A percentile compares a stretch with the other conserved stretches of the same genome.
Evolutionary conservation across 2,888 invertebrate genomes (phyloP).

Genomic region (Phaonia tiefii): DNA sequence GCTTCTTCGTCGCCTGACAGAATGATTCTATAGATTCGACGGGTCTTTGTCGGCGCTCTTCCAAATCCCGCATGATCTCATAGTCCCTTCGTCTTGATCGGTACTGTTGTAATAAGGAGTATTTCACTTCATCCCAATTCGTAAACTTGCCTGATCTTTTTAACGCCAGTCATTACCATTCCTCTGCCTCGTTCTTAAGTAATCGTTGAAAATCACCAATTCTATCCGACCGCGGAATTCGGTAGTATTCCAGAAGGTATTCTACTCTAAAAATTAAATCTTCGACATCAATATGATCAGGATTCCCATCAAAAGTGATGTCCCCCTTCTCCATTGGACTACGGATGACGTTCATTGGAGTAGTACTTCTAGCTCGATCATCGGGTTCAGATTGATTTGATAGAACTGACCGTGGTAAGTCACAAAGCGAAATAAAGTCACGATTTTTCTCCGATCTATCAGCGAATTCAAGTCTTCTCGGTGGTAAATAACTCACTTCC

Average conservation of each 20-base stretch:
- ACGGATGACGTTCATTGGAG: too few relatives aligned
- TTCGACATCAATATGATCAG: background rate
- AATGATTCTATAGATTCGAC: slow-evolving; percentile 14
- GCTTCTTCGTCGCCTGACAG: slow-evolving; percentile 32
- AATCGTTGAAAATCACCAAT: slow-evolving; percentile 10
- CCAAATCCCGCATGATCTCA: slow-evolving; percentile 27
- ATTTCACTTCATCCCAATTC: slow-evolving; percentile 1
- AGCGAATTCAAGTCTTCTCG: too few relatives aligned
- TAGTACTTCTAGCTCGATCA: too few relatives aligned
- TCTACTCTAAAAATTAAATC: slow-evolving; percentile 6
- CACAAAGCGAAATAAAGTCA: too few relatives aligned
- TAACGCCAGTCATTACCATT: slow-evolving; percentile 33
- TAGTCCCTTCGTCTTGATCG: too few relatives aligned
- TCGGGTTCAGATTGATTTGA: too few relatives aligned
- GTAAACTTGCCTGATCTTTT: background rate
- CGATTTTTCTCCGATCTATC: too few relatives aligned
- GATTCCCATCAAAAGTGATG: too few relatives aligned
- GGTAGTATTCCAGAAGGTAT: background rate
- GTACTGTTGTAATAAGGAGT: background rate
- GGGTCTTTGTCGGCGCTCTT: slow-evolving; percentile 19
- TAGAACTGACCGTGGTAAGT: too few relatives aligned
- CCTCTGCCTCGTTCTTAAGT: background rate
- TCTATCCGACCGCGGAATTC: too few relatives aligned
- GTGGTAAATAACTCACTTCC: too few relatives aligned
- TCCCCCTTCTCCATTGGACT: too few relatives aligned